Percentiles rank a stretch among this genome's conserved stretches.
phyloP scores from a whole-genome alignment of 2,113 vertebrate genomes.

The Astur gentilis region DNA sequence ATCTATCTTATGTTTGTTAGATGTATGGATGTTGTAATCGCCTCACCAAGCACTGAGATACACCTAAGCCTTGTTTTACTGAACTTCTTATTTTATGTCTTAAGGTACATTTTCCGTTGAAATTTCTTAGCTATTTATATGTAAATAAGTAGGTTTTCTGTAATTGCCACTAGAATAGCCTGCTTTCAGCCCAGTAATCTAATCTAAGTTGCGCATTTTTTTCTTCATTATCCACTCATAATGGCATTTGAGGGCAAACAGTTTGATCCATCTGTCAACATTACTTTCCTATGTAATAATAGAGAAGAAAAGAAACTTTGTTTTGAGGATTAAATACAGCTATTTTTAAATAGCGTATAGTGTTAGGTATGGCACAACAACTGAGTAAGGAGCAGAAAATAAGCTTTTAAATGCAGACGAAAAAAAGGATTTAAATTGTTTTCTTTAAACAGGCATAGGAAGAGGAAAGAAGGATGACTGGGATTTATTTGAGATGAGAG shows the following conservation, averaged over 20 bases:
- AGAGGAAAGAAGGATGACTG: neutral
- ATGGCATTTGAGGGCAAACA: constrained; percentile 51
- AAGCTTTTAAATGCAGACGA: constrained; percentile 36
- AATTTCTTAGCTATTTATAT: constrained; percentile 72
- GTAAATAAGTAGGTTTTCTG: constrained; percentile 63
- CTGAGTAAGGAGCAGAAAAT: constrained; percentile 29
- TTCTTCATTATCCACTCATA: constrained; percentile 43
- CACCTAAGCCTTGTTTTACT: constrained; percentile 46
- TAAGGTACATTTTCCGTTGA: constrained; percentile 46
- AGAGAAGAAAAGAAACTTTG: constrained; percentile 45
- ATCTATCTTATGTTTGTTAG: constrained; percentile 34
- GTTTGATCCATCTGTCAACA: constrained; percentile 57
- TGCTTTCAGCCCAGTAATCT: constrained; percentile 51
- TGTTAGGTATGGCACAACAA: constrained; percentile 20
- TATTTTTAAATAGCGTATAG: constrained; percentile 10
- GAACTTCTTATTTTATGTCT: constrained; percentile 54
- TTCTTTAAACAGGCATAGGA: neutral
- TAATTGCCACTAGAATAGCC: constrained; percentile 51
- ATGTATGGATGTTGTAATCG: neutral
- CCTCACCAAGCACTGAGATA: constrained; percentile 15
- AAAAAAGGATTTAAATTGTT: constrained; percentile 36
- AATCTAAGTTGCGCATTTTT: constrained; percentile 42
- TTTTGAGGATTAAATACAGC: constrained; percentile 57
- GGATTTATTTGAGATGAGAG: neutral
- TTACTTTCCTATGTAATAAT: constrained; percentile 42